Evolutionary conservation across 2,888 invertebrate genomes (phyloP).

Genomic region (Crepidodera aurea): DNA sequence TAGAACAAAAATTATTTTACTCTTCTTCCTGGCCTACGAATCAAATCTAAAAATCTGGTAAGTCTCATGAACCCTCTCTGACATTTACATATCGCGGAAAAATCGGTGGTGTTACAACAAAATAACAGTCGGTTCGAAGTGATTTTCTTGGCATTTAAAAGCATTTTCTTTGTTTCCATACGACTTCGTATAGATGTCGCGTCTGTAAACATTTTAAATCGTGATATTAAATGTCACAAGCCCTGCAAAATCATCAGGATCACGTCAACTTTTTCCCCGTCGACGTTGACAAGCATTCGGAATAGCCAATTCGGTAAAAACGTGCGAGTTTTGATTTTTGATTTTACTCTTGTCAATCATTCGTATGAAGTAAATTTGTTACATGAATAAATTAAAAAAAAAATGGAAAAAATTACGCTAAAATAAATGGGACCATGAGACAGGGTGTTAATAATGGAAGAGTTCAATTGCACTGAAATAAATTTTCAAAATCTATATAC

Average conservation of each 20-base stretch:
- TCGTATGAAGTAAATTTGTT: background rate
- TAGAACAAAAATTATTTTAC: no score
- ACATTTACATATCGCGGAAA: background rate
- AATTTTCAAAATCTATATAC: no score
- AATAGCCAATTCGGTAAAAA: background rate
- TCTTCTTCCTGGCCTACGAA: background rate
- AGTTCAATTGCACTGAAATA: no score
- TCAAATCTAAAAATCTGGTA: background rate
- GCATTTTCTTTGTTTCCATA: slow-evolving; percentile 37
- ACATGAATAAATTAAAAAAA: no score
- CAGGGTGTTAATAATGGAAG: no score
- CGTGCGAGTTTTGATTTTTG: background rate
- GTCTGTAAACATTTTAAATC: slow-evolving; percentile 9
- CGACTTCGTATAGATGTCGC: slow-evolving; percentile 3
- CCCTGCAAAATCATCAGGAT: slow-evolving; percentile 2
- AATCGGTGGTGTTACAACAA: slow-evolving; percentile 29
- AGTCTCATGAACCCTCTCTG: background rate
- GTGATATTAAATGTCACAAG: slow-evolving; percentile 21
- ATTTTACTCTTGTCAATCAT: background rate
- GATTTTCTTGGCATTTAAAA: slow-evolving; percentile 41
- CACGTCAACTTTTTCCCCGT: background rate
- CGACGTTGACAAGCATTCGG: background rate
- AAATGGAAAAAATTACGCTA: no score
- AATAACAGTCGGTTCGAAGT: slow-evolving; percentile 39
- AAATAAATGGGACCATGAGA: no score